A percentile compares a stretch with the other conserved stretches of the same genome.
These are phyloP conservation scores for Ophioninae sp. DNA, from an alignment of 2,888 invertebrate species.

Conservation along the genomic window DNA sequence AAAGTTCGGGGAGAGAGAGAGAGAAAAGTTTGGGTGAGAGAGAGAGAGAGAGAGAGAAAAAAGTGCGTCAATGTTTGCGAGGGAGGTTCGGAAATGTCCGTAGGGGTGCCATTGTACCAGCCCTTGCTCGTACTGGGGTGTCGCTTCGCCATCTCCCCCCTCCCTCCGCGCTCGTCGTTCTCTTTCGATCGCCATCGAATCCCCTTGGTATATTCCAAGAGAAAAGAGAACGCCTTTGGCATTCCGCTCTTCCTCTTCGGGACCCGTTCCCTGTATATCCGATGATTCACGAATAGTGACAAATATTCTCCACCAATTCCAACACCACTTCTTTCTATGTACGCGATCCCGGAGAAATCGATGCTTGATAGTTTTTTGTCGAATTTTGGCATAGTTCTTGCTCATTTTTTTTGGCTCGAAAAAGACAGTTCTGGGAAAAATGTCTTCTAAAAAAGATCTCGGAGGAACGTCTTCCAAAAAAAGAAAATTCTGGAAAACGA, in stretches of 20 bases:
- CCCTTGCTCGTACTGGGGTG: constrained; percentile 51
- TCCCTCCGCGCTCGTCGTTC: neutral
- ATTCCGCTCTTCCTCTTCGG: constrained; percentile 22
- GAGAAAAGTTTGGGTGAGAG: no score
- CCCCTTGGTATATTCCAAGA: constrained; percentile 40
- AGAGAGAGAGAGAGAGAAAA: neutral
- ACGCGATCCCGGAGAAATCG: neutral
- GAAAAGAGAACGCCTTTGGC: constrained; percentile 49
- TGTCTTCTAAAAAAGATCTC: no score
- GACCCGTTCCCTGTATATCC: constrained; percentile 21
- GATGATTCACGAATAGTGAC: constrained; percentile 39
- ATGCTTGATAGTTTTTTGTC: neutral
- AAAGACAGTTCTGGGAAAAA: no score
- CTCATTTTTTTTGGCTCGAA: no score
- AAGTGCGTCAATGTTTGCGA: constrained; percentile 56
- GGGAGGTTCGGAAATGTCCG: constrained; percentile 55
- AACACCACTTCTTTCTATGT: neutral
- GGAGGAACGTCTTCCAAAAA: no score
- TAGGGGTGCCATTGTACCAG: constrained; percentile 56
- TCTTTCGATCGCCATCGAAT: constrained; percentile 3
- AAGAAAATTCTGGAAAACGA: no score
- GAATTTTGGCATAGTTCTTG: no score
- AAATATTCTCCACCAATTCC: constrained; percentile 25
- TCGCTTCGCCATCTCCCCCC: constrained; percentile 19
- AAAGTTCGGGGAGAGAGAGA: neutral